Base-by-base conservation (phyloP, 2,888 invertebrate species). In the Epirrita christyi region DNA sequence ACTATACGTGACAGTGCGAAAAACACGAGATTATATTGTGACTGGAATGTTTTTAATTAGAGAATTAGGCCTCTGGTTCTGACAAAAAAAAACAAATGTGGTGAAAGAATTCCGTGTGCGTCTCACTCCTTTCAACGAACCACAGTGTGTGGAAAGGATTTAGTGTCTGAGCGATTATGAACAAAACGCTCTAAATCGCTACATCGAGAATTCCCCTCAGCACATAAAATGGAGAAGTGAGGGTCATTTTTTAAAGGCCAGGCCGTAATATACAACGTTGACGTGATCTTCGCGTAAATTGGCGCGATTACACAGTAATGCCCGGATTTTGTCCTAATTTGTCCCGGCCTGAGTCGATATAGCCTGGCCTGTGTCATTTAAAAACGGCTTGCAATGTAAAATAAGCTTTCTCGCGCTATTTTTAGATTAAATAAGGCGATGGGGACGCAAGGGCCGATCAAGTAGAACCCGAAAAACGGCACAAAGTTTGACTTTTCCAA, bases 261-360 rank as follows among this genome's bases (percentile, higher is more conserved):
- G 50, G 64, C 61, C 50, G 68, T 75, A 75, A 76, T 73, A 72
- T 75, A 73, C 71, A 74, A 68, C 66, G 67, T 61, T 66, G 71
- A 76, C 79, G 78, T 75, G 79, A 78, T 78, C 75, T 75, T 72
- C 67, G 67, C 75, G 68, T 75, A 80, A 81, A 81, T 81, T 75
- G 79, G 74, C 65, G 67, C 78, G 76, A 81, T 82, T 80, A 78
- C 72, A 59, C 61, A 64, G 63, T 62, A 70, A 67, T 66, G 67
- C 64, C 66, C 61, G 68, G 64, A 66, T 69, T 67, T 67, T 64
- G 61, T 61, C 68, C 68, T 72, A 72, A 74, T 72, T 71, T 67
- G 72, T 67, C 69, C 63, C 61, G 59, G 62, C 63, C 52, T 44
- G 69, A 70, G 71, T 72, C 73, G 71, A 73, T 78, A 75, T 75